Evolutionary conservation across 2,888 invertebrate genomes (phyloP).

Genomic region (Meghimatium bilineatum): DNA sequence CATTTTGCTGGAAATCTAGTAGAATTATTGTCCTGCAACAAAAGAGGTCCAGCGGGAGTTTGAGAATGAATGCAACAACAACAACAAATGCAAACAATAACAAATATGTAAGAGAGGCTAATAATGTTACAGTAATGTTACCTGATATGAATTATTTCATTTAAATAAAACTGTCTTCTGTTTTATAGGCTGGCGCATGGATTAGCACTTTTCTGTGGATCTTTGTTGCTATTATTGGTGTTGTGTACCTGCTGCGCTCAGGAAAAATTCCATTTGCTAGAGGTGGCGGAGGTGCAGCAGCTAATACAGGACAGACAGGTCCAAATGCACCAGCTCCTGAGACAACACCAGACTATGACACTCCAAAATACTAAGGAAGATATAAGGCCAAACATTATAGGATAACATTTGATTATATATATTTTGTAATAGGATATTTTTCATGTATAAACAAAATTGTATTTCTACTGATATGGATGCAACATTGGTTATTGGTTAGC

Average conservation of each 20-base stretch:
- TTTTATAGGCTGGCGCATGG: constrained; percentile 52
- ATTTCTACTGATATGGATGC: background rate
- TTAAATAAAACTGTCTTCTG: background rate
- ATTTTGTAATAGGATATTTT: background rate
- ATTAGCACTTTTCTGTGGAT: constrained; percentile 52
- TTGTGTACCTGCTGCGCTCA: constrained; percentile 48
- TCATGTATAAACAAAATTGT: background rate
- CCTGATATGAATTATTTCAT: background rate
- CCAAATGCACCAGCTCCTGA: constrained; percentile 28
- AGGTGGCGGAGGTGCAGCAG: constrained; percentile 25
- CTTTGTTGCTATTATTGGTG: constrained; percentile 34
- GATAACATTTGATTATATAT: background rate
- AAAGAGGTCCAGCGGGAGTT: no score
- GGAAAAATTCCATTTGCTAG: constrained; percentile 49
- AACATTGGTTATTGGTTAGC: no score
- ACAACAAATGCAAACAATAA: no score
- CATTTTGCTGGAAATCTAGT: no score
- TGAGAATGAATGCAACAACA: no score
- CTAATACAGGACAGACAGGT: background rate
- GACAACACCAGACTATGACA: constrained; percentile 41
- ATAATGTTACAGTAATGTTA: background rate
- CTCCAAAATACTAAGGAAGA: constrained; percentile 16
- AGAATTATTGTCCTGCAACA: no score
- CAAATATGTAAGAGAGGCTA: no score
- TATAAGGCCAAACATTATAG: background rate